Base-by-base conservation (phyloP, 2,113 vertebrate species). In the Himantopus leucocephalus region DNA sequence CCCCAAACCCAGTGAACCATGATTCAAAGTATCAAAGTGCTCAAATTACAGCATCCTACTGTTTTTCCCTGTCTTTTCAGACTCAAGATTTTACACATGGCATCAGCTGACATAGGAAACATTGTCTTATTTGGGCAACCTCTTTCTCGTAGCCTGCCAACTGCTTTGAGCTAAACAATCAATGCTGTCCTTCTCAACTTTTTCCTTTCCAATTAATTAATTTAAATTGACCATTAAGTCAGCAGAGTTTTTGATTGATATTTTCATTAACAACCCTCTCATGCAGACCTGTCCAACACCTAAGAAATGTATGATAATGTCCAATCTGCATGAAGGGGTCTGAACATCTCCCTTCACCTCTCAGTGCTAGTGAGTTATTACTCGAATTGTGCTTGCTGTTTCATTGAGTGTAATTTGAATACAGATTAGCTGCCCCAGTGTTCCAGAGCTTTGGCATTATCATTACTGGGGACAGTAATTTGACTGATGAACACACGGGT, bases 191-290 rank as follows among this genome's bases (percentile, higher is more conserved):
- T 96, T 97, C 96, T 97, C 93, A 97, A 97, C 97, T 97, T 98
- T 98, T 98, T 90, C 96, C 94, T 98, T 97, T 96, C 91, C 98
- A 98, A 98, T 99, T 99, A 99, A 99, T 99, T 99, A 98, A 99
- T 99, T 99, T 98, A 97, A 98, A 99, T 98, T 98, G 98, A 98
- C 98, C 98, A 99, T 99, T 99, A 99, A 98, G 98, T 98, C 98
- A 98, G 98, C 95, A 85, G 98, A 97, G 98, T 97, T 98, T 98
- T 98, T 99, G 99, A 99, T 99, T 98, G 98, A 99, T 99, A 98
- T 98, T 99, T 99, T 98, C 98, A 99, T 99, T 99, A 99, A 98
- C 98, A 97, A 96, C 94, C 95, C 97, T 98, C 97, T 98, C 95
- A 96, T 97, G 98, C 98, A 97, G 98, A 98, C 97, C 98, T 98